Evolutionary conservation across 2,113 vertebrate species (phyloP).

Genomic region (Poeciliopsis occidentalis): DNA sequence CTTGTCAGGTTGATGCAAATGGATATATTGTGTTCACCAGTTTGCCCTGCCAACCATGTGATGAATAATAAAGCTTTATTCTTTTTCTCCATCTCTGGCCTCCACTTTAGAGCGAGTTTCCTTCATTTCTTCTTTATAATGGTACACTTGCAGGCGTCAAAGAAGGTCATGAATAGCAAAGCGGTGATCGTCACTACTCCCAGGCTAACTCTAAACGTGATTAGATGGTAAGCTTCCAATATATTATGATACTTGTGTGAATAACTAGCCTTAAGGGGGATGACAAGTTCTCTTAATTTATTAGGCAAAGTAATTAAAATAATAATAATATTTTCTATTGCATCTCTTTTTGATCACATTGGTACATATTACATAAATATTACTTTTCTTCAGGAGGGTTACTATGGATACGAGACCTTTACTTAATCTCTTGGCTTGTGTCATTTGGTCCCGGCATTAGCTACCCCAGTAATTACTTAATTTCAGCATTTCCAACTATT

Average conservation of each 20-base stretch:
- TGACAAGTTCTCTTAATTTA: neutral
- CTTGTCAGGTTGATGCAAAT: conserved; percentile 74
- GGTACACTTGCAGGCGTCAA: conserved; percentile 28
- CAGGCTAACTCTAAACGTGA: neutral
- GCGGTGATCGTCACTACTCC: conserved; percentile 3
- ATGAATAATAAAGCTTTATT: conserved; percentile 78
- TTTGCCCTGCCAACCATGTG: conserved; percentile 58
- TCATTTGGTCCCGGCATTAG: conserved; percentile 64
- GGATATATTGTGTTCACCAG: conserved; percentile 78
- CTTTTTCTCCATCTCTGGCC: conserved; percentile 60
- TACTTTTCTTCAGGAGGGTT: conserved; percentile 68
- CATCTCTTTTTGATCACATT: conserved; percentile 26
- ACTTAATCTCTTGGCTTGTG: conserved; percentile 74
- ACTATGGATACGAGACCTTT: conserved; percentile 68
- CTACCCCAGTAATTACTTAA: conserved; percentile 71
- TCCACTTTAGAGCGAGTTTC: conserved; percentile 32
- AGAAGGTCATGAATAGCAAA: conserved; percentile 12
- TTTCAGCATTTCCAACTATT: conserved; percentile 63
- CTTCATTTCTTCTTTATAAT: conserved; percentile 41
- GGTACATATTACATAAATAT: conserved; percentile 49
- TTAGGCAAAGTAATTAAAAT: no score
- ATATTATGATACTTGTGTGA: neutral
- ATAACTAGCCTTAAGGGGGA: neutral
- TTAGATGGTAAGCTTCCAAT: neutral
- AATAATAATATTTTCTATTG: neutral